Conservation (phyloP, 1,140 invertebrate genomes). For the Papilio aristodemus region DNA sequence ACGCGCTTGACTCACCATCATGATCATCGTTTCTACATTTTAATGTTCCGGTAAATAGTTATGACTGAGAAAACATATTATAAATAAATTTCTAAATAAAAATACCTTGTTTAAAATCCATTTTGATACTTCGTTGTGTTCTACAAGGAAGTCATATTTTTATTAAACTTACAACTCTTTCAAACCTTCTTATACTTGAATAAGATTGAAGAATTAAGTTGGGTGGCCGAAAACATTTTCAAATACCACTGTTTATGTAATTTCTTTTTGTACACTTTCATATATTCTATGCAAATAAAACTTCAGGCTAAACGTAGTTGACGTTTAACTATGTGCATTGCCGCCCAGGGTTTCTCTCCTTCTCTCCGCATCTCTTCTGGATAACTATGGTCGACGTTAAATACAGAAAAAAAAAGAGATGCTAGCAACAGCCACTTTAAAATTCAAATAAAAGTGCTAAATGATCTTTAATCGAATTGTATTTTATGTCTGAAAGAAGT, state of each 20-base stretch:
- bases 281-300: too few species aligned
- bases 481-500: slow-evolving; percentile 23
- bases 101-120: neutral
- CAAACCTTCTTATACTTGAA: too few species aligned
- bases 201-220: too few species aligned
- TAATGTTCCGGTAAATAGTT: slow-evolving; percentile 29
- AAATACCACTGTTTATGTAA: too few species aligned
- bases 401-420: neutral
- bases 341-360: neutral
- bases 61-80: neutral
- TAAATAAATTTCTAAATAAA: neutral
- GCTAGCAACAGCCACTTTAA: neutral
- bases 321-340: neutral
- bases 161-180: too few species aligned
- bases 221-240: too few species aligned
- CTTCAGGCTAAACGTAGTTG: neutral
- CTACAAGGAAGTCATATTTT: too few species aligned
- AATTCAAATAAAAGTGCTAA: slow-evolving; percentile 5
- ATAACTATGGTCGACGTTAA: neutral
- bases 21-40: slow-evolving; percentile 33
- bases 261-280: too few species aligned
- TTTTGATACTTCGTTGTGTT: neutral
- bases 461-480: slow-evolving; percentile 6
- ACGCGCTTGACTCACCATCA: slow-evolving; percentile 55
- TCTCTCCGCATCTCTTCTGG: neutral